Conservation (phyloP, 1,140 invertebrate species). For the Drosophila bocki region DNA sequence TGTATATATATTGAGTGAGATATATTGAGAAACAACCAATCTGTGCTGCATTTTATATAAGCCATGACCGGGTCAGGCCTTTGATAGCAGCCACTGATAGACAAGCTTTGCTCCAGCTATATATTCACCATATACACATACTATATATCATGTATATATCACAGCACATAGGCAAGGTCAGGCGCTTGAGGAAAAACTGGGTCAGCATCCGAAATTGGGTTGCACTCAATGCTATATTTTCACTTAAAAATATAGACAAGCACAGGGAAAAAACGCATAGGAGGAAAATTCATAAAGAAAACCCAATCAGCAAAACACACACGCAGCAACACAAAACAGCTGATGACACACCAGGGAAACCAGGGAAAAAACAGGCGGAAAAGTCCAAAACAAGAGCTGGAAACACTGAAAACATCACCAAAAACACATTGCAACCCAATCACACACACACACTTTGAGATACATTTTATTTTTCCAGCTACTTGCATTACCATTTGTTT, state of each 20-base stretch:
- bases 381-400: slow-evolving; percentile 22
- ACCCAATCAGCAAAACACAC: slow-evolving; percentile 36
- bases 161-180: slow-evolving; percentile 61
- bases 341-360: slow-evolving; percentile 56
- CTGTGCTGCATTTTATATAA: slow-evolving; percentile 67
- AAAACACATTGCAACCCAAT: slow-evolving; percentile 6
- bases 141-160: slow-evolving; percentile 15
- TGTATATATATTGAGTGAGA: not conserved
- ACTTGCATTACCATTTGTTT: slow-evolving; percentile 70
- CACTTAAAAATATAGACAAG: slow-evolving; percentile 46
- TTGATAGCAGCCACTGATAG: slow-evolving; percentile 33
- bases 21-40: slow-evolving; percentile 32
- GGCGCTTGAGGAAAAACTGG: slow-evolving; percentile 54
- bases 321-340: slow-evolving; percentile 52
- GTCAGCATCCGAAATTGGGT: slow-evolving; percentile 70
- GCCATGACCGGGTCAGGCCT: slow-evolving; percentile 64
- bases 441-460: slow-evolving; percentile 14
- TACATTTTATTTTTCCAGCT: slow-evolving; percentile 17
- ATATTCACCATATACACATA: slow-evolving; percentile 1
- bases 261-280: not conserved
- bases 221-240: slow-evolving; percentile 30
- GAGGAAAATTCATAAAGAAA: not conserved
- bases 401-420: slow-evolving; percentile 14
- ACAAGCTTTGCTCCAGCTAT: slow-evolving; percentile 16
- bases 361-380: slow-evolving; percentile 33